A percentile compares a stretch with the other conserved stretches of the same genome.
phyloP scores from a whole-genome alignment of 2,888 invertebrate species.

The Hesperia comma region DNA sequence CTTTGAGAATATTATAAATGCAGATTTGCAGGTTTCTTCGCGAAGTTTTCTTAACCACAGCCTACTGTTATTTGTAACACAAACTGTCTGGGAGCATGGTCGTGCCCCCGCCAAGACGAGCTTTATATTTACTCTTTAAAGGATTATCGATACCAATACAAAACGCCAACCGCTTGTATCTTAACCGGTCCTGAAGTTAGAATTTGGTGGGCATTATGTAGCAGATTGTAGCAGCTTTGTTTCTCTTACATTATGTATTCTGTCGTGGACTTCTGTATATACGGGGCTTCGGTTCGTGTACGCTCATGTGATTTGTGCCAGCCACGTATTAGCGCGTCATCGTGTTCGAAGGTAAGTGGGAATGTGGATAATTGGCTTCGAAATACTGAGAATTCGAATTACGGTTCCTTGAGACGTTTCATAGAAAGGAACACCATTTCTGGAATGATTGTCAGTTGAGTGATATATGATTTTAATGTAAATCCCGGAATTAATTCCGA shows the following conservation, averaged over 20 bases:
- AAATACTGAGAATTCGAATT: conserved; percentile 20
- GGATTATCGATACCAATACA: not conserved
- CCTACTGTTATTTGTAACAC: too few relatives aligned
- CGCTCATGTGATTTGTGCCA: conserved; percentile 22
- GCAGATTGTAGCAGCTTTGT: conserved; percentile 73
- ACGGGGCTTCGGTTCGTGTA: conserved; percentile 42
- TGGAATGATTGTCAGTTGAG: too few relatives aligned
- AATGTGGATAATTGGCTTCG: conserved; percentile 20
- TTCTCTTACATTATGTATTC: conserved; percentile 75
- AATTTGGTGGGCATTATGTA: conserved; percentile 79
- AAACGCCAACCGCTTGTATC: conserved; percentile 40
- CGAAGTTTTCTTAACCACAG: too few relatives aligned
- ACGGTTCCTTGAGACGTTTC: not conserved
- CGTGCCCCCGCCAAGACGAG: too few relatives aligned
- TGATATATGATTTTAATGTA: too few relatives aligned
- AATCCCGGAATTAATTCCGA: too few relatives aligned
- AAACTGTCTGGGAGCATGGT: too few relatives aligned
- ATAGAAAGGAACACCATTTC: not conserved
- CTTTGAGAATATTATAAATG: too few relatives aligned
- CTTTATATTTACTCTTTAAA: too few relatives aligned
- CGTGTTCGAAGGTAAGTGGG: conserved; percentile 12
- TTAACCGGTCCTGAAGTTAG: conserved; percentile 62
- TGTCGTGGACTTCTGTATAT: conserved; percentile 62
- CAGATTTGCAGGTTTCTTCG: too few relatives aligned
- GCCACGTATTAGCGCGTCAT: conserved; percentile 3